phyloP scores from a whole-genome alignment of 2,888 invertebrate genomes.

The Leptopterna dolabrata region DNA sequence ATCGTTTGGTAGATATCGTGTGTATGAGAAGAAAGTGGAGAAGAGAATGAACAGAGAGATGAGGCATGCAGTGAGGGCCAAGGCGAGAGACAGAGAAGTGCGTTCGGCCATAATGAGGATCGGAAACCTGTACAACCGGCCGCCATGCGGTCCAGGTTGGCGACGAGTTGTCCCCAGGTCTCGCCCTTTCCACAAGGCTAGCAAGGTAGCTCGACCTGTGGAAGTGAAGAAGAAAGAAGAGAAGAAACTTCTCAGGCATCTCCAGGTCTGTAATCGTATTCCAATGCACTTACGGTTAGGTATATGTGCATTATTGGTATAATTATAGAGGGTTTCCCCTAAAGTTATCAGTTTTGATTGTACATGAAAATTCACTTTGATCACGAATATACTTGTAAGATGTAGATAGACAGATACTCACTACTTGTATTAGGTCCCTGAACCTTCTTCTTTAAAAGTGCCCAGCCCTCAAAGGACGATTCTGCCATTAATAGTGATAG shows the following conservation, averaged over 20 bases:
- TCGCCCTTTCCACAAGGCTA: neutral
- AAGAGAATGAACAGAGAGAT: conserved; percentile 21
- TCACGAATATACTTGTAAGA: too few species aligned
- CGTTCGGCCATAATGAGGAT: neutral
- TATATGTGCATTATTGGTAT: neutral
- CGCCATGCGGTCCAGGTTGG: conserved; percentile 10
- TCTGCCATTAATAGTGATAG: too few species aligned
- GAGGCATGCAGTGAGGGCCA: neutral
- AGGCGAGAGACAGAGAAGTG: neutral
- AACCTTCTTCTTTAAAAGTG: too few species aligned
- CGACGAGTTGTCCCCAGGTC: neutral
- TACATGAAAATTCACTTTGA: too few species aligned
- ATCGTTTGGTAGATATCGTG: neutral
- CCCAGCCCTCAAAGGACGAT: too few species aligned
- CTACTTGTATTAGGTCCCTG: too few species aligned
- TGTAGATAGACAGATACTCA: too few species aligned
- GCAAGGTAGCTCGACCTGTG: neutral
- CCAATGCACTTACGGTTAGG: too few species aligned
- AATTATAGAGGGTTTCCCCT: neutral
- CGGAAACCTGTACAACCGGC: neutral
- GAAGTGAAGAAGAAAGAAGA: neutral
- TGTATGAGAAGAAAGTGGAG: conserved; percentile 24
- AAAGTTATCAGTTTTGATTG: neutral
- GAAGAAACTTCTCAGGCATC: neutral
- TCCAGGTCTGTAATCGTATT: neutral